Percentiles rank a stretch among this genome's conserved stretches.
phyloP scores from a whole-genome alignment of 2,888 invertebrate genomes.

The Aricia artaxerxes region DNA sequence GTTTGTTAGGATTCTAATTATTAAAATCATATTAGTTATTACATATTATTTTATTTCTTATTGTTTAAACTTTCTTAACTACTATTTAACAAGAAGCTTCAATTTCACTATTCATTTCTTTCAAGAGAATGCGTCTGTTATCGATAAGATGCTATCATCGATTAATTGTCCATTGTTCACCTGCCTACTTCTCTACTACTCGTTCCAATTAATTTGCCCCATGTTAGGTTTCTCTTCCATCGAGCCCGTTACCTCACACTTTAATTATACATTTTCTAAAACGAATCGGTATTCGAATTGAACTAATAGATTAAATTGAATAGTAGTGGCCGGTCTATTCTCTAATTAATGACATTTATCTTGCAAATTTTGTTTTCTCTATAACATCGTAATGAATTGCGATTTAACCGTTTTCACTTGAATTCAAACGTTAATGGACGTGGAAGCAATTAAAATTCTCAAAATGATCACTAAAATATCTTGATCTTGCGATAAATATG shows the following conservation, averaged over 20 bases:
- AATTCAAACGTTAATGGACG: slow-evolving; percentile 17
- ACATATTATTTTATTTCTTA: neutral
- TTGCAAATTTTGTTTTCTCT: slow-evolving; percentile 21
- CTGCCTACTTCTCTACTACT: neutral
- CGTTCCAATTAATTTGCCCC: slow-evolving; percentile 16
- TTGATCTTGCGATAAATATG: neutral
- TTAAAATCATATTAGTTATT: neutral
- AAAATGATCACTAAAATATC: neutral
- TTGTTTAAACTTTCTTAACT: neutral
- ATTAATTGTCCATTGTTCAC: slow-evolving; percentile 22
- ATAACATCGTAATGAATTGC: slow-evolving; percentile 1
- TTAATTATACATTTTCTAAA: slow-evolving; percentile 16
- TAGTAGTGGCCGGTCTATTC: neutral
- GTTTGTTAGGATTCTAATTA: neutral
- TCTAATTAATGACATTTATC: slow-evolving; percentile 14
- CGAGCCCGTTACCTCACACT: slow-evolving; percentile 3
- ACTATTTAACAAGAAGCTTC: neutral
- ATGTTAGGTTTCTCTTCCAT: slow-evolving; percentile 4
- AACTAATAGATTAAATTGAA: slow-evolving; percentile 12
- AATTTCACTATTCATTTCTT: neutral
- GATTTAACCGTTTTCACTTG: slow-evolving; percentile 23
- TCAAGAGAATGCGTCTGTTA: neutral
- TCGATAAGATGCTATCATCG: slow-evolving; percentile 17
- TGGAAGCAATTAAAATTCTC: slow-evolving; percentile 22
- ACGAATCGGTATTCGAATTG: neutral